These are phyloP conservation scores for Drosophila sturtevanti DNA, from an alignment of 1,140 invertebrate species.

Conservation along the genomic window DNA sequence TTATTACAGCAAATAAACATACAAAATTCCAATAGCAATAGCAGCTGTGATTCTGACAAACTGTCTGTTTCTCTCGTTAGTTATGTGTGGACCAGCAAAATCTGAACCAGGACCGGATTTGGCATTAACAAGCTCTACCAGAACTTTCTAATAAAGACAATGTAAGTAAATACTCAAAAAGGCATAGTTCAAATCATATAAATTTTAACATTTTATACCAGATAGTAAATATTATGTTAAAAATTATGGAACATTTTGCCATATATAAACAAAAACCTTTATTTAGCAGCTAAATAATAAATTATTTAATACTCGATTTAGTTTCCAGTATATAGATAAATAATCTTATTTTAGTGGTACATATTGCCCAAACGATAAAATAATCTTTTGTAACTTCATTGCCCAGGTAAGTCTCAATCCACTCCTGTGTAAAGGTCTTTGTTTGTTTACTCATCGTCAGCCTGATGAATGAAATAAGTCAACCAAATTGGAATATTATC, in stretches of 20 bases:
- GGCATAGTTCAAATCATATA: too few relatives aligned
- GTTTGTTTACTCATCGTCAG: slow-evolving; percentile 49
- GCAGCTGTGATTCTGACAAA: slow-evolving; percentile 13
- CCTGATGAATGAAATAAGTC: slow-evolving; percentile 35
- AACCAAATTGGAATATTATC: neutral
- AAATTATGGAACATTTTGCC: too few relatives aligned
- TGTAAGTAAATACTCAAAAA: too few relatives aligned
- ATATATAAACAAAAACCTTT: too few relatives aligned
- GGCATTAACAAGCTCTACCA: neutral
- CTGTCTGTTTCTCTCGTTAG: slow-evolving; percentile 35
- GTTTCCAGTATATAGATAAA: too few relatives aligned
- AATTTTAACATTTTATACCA: too few relatives aligned
- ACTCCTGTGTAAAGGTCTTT: slow-evolving; percentile 14
- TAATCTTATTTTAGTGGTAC: too few relatives aligned
- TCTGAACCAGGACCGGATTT: neutral
- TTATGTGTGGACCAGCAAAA: slow-evolving; percentile 3
- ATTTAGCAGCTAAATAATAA: too few relatives aligned
- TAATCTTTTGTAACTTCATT: too few relatives aligned
- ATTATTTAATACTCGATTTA: too few relatives aligned
- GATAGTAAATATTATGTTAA: too few relatives aligned
- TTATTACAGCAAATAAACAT: slow-evolving; percentile 67
- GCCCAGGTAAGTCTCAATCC: neutral
- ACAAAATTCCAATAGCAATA: slow-evolving; percentile 22
- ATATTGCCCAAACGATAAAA: too few relatives aligned
- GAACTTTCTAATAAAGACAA: neutral